Percentiles rank a stretch among this genome's conserved stretches.
phyloP scores from a whole-genome alignment of 1,140 invertebrate genomes.

The Cepaea nemoralis region DNA sequence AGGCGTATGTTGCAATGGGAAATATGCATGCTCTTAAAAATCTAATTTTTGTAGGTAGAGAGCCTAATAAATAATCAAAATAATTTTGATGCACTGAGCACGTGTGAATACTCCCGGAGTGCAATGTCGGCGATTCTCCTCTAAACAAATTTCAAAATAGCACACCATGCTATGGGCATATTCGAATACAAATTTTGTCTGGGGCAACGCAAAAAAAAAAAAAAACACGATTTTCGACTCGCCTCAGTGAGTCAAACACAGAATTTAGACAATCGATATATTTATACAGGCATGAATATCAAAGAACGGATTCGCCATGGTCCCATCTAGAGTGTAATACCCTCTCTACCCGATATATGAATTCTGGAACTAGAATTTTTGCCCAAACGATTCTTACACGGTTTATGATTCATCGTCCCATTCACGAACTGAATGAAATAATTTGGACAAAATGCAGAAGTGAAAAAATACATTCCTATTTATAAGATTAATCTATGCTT shows the following conservation, averaged over 20 bases:
- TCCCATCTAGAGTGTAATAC: not conserved
- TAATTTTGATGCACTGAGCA: no score
- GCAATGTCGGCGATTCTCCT: no score
- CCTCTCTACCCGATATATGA: not conserved
- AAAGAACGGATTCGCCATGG: not conserved
- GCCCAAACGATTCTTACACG: not conserved
- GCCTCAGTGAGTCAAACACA: not conserved
- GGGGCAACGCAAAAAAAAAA: no score
- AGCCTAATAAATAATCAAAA: no score
- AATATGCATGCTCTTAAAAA: no score
- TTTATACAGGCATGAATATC: not conserved
- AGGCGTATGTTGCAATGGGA: no score
- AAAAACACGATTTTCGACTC: not conserved
- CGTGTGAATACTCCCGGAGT: no score
- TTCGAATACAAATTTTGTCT: not conserved
- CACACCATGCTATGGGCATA: no score
- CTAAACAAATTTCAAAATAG: no score
- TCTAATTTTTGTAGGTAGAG: no score
- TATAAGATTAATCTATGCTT: not conserved
- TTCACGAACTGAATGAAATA: not conserved
- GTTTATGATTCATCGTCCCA: slow-evolving; percentile 9
- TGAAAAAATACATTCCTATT: not conserved
- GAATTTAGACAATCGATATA: not conserved
- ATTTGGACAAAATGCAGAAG: not conserved
- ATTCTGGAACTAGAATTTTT: not conserved